phyloP scores from a whole-genome alignment of 2,888 invertebrate genomes.

The Zelleria hepariella region DNA sequence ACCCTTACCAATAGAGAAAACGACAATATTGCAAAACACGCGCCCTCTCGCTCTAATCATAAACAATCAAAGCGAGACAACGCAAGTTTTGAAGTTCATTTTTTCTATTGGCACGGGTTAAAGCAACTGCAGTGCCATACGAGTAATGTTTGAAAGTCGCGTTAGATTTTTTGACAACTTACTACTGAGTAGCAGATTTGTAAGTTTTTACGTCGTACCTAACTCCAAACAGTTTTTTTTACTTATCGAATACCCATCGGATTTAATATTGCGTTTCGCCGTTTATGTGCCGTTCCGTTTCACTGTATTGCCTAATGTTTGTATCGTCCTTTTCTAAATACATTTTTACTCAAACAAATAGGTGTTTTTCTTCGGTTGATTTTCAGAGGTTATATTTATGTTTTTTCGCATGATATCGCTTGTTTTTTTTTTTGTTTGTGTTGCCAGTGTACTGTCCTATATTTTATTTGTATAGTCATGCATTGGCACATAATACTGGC shows the following conservation, averaged over 20 bases:
- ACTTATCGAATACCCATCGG: neutral
- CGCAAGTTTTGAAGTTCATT: too few species aligned
- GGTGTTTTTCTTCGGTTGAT: neutral
- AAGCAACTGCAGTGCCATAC: too few species aligned
- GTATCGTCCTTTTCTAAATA: neutral
- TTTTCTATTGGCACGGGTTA: too few species aligned
- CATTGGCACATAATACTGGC: neutral
- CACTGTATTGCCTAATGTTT: neutral
- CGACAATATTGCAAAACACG: too few species aligned
- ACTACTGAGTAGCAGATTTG: neutral
- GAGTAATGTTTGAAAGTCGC: too few species aligned
- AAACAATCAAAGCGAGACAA: too few species aligned
- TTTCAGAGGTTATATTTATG: neutral
- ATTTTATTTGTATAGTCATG: neutral
- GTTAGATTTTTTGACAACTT: neutral
- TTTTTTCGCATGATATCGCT: neutral
- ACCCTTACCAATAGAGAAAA: too few species aligned
- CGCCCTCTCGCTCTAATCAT: too few species aligned
- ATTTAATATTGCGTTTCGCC: neutral
- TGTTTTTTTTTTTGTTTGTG: neutral
- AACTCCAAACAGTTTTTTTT: neutral
- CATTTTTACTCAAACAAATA: too few species aligned
- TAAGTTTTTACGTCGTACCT: neutral
- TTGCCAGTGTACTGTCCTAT: neutral
- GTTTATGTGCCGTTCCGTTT: neutral